These are phyloP conservation scores for Pygoscelis antarcticus DNA, from an alignment of 2,113 vertebrate genomes.

Conservation along the genomic window DNA sequence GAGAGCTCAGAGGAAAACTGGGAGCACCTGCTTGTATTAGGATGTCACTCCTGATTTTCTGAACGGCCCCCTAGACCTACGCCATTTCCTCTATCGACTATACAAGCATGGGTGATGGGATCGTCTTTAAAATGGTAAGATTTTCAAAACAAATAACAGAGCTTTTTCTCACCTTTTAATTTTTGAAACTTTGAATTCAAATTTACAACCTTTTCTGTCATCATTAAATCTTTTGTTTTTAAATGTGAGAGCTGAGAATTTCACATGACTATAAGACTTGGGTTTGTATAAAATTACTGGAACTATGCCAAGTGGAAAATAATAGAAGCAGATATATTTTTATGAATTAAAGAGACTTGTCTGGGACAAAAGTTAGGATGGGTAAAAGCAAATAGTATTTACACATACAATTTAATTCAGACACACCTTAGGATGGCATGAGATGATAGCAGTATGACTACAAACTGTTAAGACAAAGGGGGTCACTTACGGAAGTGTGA, in stretches of 20 bases:
- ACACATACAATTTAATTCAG: background rate
- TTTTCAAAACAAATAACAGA: background rate
- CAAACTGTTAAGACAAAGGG: background rate
- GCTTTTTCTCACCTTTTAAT: background rate
- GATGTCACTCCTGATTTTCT: background rate
- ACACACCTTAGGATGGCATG: background rate
- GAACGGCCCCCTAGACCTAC: fast-evolving
- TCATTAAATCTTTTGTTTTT: background rate
- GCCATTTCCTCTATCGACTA: fast-evolving
- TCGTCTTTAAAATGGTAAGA: background rate
- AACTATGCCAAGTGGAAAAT: background rate
- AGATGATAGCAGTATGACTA: background rate
- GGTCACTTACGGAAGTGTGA: background rate
- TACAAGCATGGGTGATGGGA: background rate
- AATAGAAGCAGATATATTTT: background rate
- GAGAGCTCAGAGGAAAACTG: background rate
- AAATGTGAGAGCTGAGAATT: background rate
- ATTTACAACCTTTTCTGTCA: background rate
- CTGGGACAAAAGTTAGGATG: background rate
- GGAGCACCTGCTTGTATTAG: background rate
- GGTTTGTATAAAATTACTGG: background rate
- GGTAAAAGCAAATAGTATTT: background rate
- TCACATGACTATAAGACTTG: background rate
- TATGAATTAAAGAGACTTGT: background rate
- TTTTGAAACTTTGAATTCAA: background rate